These are phyloP conservation scores for Pseudochirops corinnae DNA, from an alignment of 2,797 vertebrate genomes.

Conservation along the genomic window DNA sequence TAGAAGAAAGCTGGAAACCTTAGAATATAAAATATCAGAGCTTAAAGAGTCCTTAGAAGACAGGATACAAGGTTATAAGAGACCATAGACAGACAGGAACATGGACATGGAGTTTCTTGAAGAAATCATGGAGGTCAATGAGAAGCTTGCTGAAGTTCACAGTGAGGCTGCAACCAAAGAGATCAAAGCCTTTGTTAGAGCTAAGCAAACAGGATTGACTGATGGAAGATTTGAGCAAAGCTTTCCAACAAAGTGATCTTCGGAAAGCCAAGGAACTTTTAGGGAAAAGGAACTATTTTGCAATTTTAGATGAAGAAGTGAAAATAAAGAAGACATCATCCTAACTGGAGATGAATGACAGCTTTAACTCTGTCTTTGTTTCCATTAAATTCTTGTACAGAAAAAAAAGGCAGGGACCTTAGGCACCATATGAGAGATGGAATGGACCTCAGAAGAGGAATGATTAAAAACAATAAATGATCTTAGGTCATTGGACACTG, in stretches of 20 bases:
- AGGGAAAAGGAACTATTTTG: slow-evolving; percentile 94
- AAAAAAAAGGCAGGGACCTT: background rate
- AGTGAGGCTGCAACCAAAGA: slow-evolving; percentile 83
- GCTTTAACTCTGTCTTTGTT: background rate
- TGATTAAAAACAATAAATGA: background rate
- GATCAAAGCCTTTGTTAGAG: slow-evolving; percentile 89
- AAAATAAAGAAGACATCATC: slow-evolving; percentile 89
- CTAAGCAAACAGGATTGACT: slow-evolving; percentile 80
- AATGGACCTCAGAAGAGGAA: background rate
- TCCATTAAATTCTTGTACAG: slow-evolving; percentile 54
- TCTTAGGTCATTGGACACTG: background rate
- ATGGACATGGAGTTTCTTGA: slow-evolving; percentile 87
- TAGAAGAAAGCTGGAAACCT: background rate
- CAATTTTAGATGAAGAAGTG: slow-evolving; percentile 94
- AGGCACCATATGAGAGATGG: background rate
- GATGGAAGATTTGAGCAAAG: background rate
- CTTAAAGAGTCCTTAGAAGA: background rate
- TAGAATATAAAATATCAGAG: background rate
- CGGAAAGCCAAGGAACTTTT: slow-evolving; percentile 91
- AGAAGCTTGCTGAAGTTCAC: slow-evolving; percentile 88
- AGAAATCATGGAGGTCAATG: slow-evolving; percentile 95
- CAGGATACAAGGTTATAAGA: background rate
- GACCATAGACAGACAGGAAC: slow-evolving; percentile 13
- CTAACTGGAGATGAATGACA: slow-evolving; percentile 53
- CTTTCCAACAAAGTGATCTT: slow-evolving; percentile 85